These are phyloP conservation scores for Caenorhabditis sp. DNA, from an alignment of 2,888 invertebrate genomes.

Conservation along the genomic window DNA sequence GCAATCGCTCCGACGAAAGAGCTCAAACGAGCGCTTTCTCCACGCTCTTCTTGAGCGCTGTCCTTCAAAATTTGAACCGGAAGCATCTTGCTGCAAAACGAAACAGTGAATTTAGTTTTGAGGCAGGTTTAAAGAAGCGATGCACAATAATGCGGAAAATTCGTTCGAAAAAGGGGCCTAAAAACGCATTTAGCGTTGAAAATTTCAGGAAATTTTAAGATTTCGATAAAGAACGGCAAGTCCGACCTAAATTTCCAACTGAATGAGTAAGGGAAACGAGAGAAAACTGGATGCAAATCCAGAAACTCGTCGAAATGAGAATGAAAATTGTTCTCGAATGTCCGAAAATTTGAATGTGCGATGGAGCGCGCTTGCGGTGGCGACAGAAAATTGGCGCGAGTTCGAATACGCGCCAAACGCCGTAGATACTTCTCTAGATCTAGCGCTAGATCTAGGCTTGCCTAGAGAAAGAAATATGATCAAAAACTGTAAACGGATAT, in stretches of 20 bases:
- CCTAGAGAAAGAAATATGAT: too few relatives aligned
- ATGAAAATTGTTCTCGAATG: conserved; percentile 61
- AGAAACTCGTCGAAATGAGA: conserved; percentile 11
- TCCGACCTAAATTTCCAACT: not conserved
- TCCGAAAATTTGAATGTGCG: conserved; percentile 42
- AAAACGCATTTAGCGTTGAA: not conserved
- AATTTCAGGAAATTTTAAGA: not conserved
- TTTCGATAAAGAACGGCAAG: not conserved
- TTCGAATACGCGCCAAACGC: too few relatives aligned
- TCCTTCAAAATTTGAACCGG: conserved; percentile 91
- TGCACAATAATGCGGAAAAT: not conserved
- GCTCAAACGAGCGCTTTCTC: conserved; percentile 96
- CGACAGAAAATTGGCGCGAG: too few relatives aligned
- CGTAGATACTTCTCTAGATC: too few relatives aligned
- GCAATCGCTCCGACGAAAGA: conserved; percentile 99
- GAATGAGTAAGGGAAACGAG: not conserved
- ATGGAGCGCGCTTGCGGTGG: conserved; percentile 40
- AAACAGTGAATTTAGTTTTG: not conserved
- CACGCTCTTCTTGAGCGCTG: conserved; percentile 98
- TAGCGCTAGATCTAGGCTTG: too few relatives aligned
- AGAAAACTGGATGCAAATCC: not conserved
- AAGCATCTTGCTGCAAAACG: conserved; percentile 66
- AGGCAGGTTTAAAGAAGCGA: too few relatives aligned
- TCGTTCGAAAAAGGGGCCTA: not conserved
- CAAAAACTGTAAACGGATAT: too few relatives aligned